Evolutionary conservation across 2,888 invertebrate genomes (phyloP).

Genomic region (Osmoderma eremita): DNA sequence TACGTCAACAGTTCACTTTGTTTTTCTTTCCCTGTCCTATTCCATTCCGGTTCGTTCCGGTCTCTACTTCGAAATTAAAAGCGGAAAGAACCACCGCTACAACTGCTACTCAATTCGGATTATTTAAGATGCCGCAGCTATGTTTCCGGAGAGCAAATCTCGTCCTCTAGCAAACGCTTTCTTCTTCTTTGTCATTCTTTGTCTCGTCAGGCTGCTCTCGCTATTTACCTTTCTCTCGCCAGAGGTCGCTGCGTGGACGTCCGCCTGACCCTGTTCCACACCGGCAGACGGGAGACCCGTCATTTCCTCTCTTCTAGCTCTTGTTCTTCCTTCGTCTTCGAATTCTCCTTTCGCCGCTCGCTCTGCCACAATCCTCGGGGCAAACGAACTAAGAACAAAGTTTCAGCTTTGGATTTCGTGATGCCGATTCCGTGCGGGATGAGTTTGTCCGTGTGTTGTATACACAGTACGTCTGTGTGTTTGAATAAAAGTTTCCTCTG

Average conservation of each 20-base stretch:
- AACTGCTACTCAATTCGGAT: constrained; percentile 51
- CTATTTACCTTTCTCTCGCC: constrained; percentile 58
- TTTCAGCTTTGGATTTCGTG: constrained; percentile 54
- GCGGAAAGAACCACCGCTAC: constrained; percentile 13
- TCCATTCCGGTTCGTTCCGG: neutral
- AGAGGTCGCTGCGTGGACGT: constrained; percentile 20
- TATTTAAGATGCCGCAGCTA: constrained; percentile 58
- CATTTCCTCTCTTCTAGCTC: neutral
- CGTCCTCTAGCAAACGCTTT: constrained; percentile 52
- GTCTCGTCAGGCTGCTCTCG: constrained; percentile 45
- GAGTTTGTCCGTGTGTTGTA: neutral
- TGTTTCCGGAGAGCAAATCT: constrained; percentile 56
- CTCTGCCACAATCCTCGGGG: constrained; percentile 51
- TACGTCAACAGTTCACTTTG: constrained; percentile 1
- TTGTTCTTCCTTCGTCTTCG: neutral
- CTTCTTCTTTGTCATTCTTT: constrained; percentile 53
- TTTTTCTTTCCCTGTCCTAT: neutral
- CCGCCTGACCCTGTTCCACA: constrained; percentile 2
- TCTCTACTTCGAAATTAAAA: constrained; percentile 18
- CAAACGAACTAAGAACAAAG: constrained; percentile 58
- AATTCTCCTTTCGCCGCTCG: neutral
- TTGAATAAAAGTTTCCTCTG: constrained; percentile 9
- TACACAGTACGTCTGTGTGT: neutral
- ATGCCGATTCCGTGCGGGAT: neutral
- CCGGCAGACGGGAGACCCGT: neutral